Percentiles rank a stretch among this genome's conserved stretches.
Conservation (phyloP, 2,113 vertebrate species). For the Salvelinus sp. region DNA sequence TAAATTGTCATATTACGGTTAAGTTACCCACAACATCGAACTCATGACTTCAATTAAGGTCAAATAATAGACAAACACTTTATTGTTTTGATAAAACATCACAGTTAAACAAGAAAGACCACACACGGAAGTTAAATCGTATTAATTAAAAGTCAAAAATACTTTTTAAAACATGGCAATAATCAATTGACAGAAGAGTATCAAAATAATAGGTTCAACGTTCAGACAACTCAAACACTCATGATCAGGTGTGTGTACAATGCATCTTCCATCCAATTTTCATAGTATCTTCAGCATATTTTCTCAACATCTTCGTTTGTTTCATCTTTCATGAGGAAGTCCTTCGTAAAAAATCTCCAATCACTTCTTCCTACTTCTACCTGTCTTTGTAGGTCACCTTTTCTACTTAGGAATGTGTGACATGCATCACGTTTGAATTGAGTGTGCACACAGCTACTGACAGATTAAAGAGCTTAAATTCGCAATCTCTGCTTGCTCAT, state of each 20-base stretch:
- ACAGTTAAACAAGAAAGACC: conserved; percentile 34
- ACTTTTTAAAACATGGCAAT: not conserved
- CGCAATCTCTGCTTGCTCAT: no score
- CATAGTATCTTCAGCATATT: not conserved
- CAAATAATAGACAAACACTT: conserved; percentile 42
- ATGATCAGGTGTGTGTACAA: not conserved
- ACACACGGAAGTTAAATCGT: conserved; percentile 45
- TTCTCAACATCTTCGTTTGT: no score
- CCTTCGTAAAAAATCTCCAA: no score
- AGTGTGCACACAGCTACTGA: no score
- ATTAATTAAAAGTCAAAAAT: not conserved
- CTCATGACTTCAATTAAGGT: conserved; percentile 1
- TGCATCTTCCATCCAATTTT: not conserved
- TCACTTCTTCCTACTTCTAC: no score
- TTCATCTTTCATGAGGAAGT: no score
- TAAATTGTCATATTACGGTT: no score
- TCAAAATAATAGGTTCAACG: not conserved
- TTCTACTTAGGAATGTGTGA: no score
- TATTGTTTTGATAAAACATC: conserved; percentile 34
- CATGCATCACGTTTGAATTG: no score
- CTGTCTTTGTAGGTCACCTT: no score
- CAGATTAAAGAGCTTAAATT: no score
- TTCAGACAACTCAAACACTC: not conserved
- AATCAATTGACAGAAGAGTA: not conserved
- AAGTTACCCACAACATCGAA: no score